Evolutionary conservation across 2,888 invertebrate species (phyloP).

Genomic region (Meghimatium bilineatum): DNA sequence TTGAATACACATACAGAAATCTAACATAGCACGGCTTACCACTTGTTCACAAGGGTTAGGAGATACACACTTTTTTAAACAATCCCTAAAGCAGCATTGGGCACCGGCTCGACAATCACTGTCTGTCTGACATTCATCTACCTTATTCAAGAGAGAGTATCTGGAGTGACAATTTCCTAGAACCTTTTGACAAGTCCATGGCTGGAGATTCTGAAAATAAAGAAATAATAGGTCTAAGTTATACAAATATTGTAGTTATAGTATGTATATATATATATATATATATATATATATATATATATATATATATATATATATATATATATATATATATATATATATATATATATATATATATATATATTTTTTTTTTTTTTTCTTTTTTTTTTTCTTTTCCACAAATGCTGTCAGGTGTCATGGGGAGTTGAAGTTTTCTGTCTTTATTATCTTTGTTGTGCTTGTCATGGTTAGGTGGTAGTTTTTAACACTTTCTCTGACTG

Average conservation of each 20-base stretch:
- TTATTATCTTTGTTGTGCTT: too few species aligned
- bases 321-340: too few species aligned
- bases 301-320: too few species aligned
- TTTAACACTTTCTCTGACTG: too few species aligned
- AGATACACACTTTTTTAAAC: slow-evolving; percentile 5
- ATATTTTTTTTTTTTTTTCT: too few species aligned
- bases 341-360: too few species aligned
- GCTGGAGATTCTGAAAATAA: background rate
- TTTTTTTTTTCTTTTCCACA: too few species aligned
- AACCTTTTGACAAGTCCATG: background rate
- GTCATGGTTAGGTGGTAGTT: too few species aligned
- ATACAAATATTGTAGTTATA: background rate
- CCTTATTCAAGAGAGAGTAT: background rate
- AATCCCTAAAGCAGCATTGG: slow-evolving; percentile 33
- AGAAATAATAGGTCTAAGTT: background rate
- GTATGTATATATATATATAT: background rate
- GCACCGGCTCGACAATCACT: slow-evolving; percentile 15
- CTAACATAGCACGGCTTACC: slow-evolving; percentile 29
- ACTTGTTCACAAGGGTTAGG: slow-evolving; percentile 29
- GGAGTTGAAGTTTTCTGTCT: too few species aligned
- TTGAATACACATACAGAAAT: too few species aligned
- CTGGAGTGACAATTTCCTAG: background rate
- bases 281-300: too few species aligned
- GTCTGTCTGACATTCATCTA: slow-evolving; percentile 9
- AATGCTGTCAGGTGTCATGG: too few species aligned